Evolutionary conservation across 2,888 invertebrate species (phyloP).

Genomic region (Drosophila leonis): DNA sequence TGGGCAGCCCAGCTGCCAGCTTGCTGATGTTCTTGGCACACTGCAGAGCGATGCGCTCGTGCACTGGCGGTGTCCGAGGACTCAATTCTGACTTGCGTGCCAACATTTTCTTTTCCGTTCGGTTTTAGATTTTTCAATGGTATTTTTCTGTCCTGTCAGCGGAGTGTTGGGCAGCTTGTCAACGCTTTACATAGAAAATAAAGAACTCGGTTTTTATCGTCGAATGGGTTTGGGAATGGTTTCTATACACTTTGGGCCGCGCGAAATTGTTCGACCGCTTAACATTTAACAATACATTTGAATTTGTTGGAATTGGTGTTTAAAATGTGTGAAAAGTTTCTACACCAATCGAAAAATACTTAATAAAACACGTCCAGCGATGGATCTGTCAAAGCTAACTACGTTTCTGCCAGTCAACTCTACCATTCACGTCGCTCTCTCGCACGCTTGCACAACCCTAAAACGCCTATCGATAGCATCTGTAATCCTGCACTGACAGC

Average conservation of each 20-base stretch:
- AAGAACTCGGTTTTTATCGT: conserved; percentile 42
- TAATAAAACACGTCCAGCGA: conserved; percentile 54
- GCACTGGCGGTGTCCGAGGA: conserved; percentile 42
- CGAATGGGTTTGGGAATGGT: conserved; percentile 48
- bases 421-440: background rate
- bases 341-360: conserved; percentile 70
- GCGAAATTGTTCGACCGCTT: conserved; percentile 54
- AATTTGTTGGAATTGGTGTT: conserved; percentile 72
- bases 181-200: conserved; percentile 61
- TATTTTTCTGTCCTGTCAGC: conserved; percentile 14
- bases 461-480: conserved; percentile 1
- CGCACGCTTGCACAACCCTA: conserved; percentile 12
- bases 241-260: conserved; percentile 55
- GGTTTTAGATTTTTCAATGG: conserved; percentile 2
- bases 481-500: background rate
- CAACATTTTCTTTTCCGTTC: conserved; percentile 39
- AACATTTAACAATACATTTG: conserved; percentile 70
- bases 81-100: conserved; percentile 26
- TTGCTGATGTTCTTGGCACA: conserved; percentile 55
- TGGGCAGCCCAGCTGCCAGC: conserved; percentile 45
- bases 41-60: conserved; percentile 62
- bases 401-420: background rate
- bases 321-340: conserved; percentile 69
- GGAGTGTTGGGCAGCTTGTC: conserved; percentile 22
- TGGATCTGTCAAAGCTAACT: conserved; percentile 48